Evolutionary conservation across 92 coral and sea anemone genomes (phyloP), one percentile per base, ranked within the genome.

Genomic region (Epizoanthus fatuus): DNA sequence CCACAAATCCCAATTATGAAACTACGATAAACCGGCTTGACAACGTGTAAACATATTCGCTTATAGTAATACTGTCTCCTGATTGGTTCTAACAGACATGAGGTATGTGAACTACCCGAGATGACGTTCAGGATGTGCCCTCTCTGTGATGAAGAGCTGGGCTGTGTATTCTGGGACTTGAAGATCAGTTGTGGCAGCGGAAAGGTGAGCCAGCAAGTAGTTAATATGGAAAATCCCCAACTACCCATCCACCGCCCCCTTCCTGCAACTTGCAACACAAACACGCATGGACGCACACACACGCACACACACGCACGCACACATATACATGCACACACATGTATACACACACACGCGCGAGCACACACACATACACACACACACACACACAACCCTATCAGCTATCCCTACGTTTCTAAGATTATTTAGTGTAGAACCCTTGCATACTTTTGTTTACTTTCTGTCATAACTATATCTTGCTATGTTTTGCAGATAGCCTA

Each of bases 91-190:
- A 10, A 4, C 72, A 94, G 98, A 70, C 64, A 87, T 55, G 98
- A 94, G 22, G 87, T 94, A 72, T 94, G 98, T 49, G 89, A 85
- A 29, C 53, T 13, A 47, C 91, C 94, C 32, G 86, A 77, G 12
- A 90, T 93, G 95, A 90, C 96, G 8, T 94, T 77, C 75, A 89
- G 81, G 16, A 94, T 94, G 98, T 94, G 98, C 44, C 98, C 98
- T 62, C 86, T 80, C 4, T 94, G 98, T 79, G 98, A 92, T 17
- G 98, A 93, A 69, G 68, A 81, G n/a, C 53, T 90, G 7, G 98
- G 98, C 42, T 94, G 98, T 65, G 66, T 40, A 4, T 87, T 93
- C 12, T 94, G 98, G 98, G 98, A 94, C 72, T 88, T 94, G 42
- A 91, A 93, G 63, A 84, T 86, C 9, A 90, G 96, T 32, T 94